These are phyloP conservation scores for Cecropterus lyciades DNA, from an alignment of 1,140 invertebrate genomes.

Conservation along the genomic window DNA sequence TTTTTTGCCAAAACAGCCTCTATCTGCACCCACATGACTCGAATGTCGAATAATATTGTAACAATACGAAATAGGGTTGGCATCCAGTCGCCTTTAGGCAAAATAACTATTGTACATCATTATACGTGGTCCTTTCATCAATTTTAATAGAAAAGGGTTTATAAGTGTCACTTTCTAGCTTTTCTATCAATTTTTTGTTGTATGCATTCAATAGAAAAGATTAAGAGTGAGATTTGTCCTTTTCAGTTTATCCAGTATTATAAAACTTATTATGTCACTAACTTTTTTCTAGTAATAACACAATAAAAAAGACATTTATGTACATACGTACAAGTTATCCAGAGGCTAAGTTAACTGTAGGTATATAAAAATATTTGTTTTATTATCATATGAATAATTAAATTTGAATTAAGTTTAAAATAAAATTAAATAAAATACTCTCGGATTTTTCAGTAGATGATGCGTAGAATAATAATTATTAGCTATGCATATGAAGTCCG, in stretches of 20 bases:
- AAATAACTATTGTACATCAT: conserved; percentile 80
- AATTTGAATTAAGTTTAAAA: no score
- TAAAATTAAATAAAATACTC: no score
- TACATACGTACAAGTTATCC: no score
- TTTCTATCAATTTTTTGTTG: conserved; percentile 43
- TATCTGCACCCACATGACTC: conserved; percentile 66
- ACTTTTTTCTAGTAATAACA: no score
- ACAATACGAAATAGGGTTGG: conserved; percentile 71
- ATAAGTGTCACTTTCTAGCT: conserved; percentile 76
- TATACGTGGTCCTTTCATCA: conserved; percentile 75
- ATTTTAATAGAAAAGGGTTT: conserved; percentile 78
- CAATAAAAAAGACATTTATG: no score
- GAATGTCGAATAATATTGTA: conserved; percentile 64
- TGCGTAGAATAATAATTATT: no score
- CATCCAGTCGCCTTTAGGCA: conserved; percentile 61
- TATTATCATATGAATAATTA: no score
- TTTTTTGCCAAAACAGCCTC: conserved; percentile 73
- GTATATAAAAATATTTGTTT: no score
- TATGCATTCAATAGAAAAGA: conserved; percentile 10
- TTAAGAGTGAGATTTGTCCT: conserved; percentile 14
- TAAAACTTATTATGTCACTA: no score
- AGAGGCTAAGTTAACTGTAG: no score
- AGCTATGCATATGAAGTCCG: no score
- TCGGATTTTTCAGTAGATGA: no score
- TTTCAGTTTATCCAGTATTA: conserved; percentile 4